A percentile compares a stretch with the other conserved stretches of the same genome.
phyloP scores from a whole-genome alignment of 2,113 vertebrate species.

The Pelecanoides urinatrix region DNA sequence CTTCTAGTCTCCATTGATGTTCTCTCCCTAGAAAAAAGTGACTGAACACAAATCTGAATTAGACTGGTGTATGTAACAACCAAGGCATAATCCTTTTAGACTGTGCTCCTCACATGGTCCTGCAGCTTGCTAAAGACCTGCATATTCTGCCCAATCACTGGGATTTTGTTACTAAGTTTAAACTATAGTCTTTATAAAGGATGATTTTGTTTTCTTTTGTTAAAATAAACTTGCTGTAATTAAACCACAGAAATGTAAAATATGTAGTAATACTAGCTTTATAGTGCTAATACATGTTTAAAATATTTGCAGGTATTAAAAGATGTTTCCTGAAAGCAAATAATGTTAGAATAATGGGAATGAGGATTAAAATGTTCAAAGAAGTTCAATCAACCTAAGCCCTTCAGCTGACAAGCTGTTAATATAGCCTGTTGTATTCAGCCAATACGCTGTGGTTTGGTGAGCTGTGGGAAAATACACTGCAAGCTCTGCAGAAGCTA shows the following conservation, averaged over 20 bases:
- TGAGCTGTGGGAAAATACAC: not conserved
- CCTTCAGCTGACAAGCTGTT: not conserved
- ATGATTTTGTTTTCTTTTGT: not conserved
- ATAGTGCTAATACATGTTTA: not conserved
- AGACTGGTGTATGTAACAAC: not conserved
- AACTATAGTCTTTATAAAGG: not conserved
- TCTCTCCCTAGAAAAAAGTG: not conserved
- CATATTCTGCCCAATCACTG: not conserved
- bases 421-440: not conserved
- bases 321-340: not conserved
- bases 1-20: not conserved
- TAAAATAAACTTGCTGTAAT: not conserved
- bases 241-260: not conserved
- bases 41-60: not conserved
- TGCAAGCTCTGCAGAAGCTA: not conserved
- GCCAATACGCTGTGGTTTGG: not conserved
- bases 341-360: not conserved
- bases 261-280: not conserved
- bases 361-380: constrained; percentile 10
- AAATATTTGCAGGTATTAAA: constrained; percentile 16
- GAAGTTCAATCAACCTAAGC: not conserved
- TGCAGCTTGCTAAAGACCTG: not conserved
- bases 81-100: not conserved
- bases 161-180: not conserved
- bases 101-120: not conserved